phyloP scores from a whole-genome alignment of 2,888 invertebrate species.

The Chironomus tentans region DNA sequence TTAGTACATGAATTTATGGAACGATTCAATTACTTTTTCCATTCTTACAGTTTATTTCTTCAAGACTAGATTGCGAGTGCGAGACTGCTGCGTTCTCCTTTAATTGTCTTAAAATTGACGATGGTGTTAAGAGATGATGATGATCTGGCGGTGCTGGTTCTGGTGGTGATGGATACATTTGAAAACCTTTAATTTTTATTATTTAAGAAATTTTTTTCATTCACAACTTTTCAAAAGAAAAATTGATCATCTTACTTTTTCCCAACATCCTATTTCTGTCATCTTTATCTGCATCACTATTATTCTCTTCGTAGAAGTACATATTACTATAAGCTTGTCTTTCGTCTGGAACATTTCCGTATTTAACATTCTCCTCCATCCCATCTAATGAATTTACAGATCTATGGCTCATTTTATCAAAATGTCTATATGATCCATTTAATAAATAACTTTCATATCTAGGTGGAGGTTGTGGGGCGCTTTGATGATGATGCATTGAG shows the following conservation, averaged over 20 bases:
- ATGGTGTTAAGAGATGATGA: constrained; percentile 52
- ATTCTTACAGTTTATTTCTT: constrained; percentile 54
- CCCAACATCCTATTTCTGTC: constrained; percentile 13
- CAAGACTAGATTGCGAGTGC: constrained; percentile 54
- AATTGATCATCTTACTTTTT: constrained; percentile 8
- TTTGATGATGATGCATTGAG: constrained; percentile 54
- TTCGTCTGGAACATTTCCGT: constrained; percentile 13
- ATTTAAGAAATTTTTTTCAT: too few relatives aligned
- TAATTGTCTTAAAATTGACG: constrained; percentile 45
- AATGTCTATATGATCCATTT: constrained; percentile 36
- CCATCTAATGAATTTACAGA: constrained; percentile 22
- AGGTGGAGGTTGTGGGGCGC: constrained; percentile 59
- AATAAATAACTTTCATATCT: constrained; percentile 71
- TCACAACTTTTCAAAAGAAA: not conserved
- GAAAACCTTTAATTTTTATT: constrained; percentile 50
- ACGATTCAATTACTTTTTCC: constrained; percentile 30
- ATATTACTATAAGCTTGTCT: constrained; percentile 22
- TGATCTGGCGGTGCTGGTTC: constrained; percentile 79
- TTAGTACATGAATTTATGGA: constrained; percentile 30
- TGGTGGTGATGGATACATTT: constrained; percentile 75
- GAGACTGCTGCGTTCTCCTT: constrained; percentile 44
- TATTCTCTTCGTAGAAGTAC: constrained; percentile 26
- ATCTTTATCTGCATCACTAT: constrained; percentile 25
- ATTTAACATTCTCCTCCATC: constrained; percentile 19
- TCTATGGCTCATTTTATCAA: constrained; percentile 25